Base-by-base conservation (phyloP, 2,797 vertebrate genomes). In the Xenentodon cancila region DNA sequence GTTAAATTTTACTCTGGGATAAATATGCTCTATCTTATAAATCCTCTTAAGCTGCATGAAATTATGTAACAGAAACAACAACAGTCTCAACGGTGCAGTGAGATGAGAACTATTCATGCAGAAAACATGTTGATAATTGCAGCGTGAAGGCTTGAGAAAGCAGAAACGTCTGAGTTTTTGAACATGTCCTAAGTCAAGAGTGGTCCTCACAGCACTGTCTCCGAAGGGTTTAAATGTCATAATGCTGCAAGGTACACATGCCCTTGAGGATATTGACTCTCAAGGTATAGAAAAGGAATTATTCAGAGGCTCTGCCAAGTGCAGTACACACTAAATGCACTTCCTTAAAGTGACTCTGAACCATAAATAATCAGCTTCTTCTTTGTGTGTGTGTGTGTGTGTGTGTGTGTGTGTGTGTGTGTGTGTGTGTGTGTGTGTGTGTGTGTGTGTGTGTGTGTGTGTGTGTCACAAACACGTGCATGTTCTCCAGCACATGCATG, bases 191-290 rank as follows among this genome's bases (percentile, higher is more conserved):
- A 73, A 72, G 75, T 79, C 17, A 77, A 25, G 25, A 48, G 20
- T 68, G 57, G 61, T 69, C n/a, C 68, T 66, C 22, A 55, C 50
- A 82, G 72, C 64, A 43, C 37, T 73, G 61, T 27, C 53, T 75
- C 17, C 75, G 67, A 77, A 68, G 71, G 73, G 73, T 75, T 84
- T 37, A 77, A 77, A 75, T 86, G 81, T 79, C 79, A 82, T 79
- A 86, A 80, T 89, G 88, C 86, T 89, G 87, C 85, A 84, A 71
- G 73, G 65, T 79, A 71, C 77, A 81, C 67, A 56, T 89, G 91
- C 76, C 91, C 91, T 92, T 92, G 90, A 88, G 75, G 40, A 85
- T 80, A 86, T 79, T 85, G 87, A 88, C 84, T 85, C 61, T 16
- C 25, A 80, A 72, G 76, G 67, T 78, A 78, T 71, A 64, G 80